Evolutionary conservation across 2,113 vertebrate species (phyloP).

Genomic region (Bostrychus sinensis): DNA sequence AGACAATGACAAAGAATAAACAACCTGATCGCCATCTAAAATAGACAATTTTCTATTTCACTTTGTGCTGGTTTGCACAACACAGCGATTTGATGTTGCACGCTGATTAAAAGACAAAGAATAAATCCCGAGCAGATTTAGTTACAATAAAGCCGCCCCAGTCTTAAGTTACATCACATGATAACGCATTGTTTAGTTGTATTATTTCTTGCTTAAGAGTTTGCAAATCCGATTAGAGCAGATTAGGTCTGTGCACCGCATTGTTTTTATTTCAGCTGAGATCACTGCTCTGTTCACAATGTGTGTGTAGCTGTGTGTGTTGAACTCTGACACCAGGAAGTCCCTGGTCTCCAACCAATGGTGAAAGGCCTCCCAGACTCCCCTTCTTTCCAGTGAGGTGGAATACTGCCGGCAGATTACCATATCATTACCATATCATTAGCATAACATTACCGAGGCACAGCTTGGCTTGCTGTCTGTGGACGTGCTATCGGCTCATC

Average conservation of each 20-base stretch:
- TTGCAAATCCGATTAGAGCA: constrained; percentile 67
- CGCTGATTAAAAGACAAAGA: constrained; percentile 39
- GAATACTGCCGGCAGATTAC: constrained; percentile 80
- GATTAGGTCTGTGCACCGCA: constrained; percentile 58
- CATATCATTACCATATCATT: constrained; percentile 81
- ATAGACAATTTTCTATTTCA: constrained; percentile 52
- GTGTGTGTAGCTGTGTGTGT: constrained; percentile 18
- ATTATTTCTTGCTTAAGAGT: constrained; percentile 66
- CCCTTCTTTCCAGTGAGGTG: constrained; percentile 73
- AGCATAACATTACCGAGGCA: constrained; percentile 77
- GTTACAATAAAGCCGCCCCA: constrained; percentile 37
- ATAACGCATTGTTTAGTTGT: constrained; percentile 58
- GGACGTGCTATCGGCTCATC: constrained; percentile 76
- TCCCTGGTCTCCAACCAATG: constrained; percentile 78
- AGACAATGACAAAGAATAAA: constrained; percentile 38
- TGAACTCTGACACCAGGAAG: constrained; percentile 73
- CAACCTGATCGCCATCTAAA: constrained; percentile 50
- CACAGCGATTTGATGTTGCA: constrained; percentile 44
- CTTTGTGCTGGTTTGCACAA: constrained; percentile 35
- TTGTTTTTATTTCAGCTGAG: constrained; percentile 63
- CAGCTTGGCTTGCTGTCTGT: constrained; percentile 74
- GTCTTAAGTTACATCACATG: constrained; percentile 48
- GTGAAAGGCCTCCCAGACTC: constrained; percentile 75
- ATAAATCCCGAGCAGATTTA: constrained; percentile 26
- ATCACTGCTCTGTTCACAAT: constrained; percentile 24